These are phyloP conservation scores for Hydractinia echinata DNA, from an alignment of 30 jellyfish, hydroid and myxozoan genomes.

Conservation along the genomic window DNA sequence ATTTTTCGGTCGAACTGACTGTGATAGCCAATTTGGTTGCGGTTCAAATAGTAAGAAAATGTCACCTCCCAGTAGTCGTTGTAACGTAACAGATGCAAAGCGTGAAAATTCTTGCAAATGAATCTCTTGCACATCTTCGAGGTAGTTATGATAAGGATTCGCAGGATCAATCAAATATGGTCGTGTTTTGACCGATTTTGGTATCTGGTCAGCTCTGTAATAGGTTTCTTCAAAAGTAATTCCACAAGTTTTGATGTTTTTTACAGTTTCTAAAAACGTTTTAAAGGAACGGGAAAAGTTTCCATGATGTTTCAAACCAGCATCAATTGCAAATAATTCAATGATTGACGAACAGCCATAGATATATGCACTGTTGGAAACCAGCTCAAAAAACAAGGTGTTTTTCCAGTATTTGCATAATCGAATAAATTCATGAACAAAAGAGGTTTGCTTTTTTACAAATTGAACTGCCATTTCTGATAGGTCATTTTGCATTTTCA, in stretches of 20 bases:
- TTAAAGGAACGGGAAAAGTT: neutral
- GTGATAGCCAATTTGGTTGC: neutral
- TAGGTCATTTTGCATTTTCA: neutral
- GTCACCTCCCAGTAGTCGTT: neutral
- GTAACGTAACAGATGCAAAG: neutral
- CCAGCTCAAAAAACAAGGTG: neutral
- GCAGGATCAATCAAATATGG: constrained; percentile 22
- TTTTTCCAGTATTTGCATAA: constrained; percentile 13
- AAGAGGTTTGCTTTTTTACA: neutral
- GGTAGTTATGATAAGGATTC: neutral
- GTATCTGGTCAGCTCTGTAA: neutral
- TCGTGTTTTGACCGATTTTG: no score
- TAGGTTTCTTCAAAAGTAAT: neutral
- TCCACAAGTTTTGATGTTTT: neutral
- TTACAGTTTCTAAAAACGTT: neutral
- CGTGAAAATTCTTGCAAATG: neutral
- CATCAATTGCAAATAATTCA: constrained; percentile 6
- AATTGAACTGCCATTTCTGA: neutral
- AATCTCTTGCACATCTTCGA: neutral
- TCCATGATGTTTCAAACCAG: neutral
- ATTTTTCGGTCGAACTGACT: neutral
- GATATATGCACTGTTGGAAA: neutral
- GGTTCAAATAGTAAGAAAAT: neutral
- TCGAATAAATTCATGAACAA: constrained; percentile 14
- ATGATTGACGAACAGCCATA: constrained; percentile 23